Conservation (phyloP, 2,888 invertebrate species). For the Thysanoteuthis rhombus region DNA sequence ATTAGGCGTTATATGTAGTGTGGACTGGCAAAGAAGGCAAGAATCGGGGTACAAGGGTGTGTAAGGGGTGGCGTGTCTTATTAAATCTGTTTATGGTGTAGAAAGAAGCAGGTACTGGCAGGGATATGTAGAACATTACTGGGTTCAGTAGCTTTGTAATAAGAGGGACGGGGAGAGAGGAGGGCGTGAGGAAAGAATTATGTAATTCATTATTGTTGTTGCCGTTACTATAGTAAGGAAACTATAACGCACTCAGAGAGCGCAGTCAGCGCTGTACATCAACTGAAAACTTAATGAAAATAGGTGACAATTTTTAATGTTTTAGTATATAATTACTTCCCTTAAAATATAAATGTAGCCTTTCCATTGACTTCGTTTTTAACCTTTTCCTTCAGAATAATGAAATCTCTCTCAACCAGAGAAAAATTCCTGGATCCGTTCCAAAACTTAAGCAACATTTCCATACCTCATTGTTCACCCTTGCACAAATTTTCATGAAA, state of each 20-base stretch:
- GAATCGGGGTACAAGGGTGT: neutral
- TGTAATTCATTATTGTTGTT: neutral
- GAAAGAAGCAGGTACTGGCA: neutral
- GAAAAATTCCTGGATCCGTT: too few relatives aligned
- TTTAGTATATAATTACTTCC: too few relatives aligned
- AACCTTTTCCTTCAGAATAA: too few relatives aligned
- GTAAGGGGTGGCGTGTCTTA: neutral
- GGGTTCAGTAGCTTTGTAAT: neutral
- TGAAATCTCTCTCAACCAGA: too few relatives aligned
- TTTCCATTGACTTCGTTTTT: too few relatives aligned
- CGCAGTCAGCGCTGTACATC: too few relatives aligned
- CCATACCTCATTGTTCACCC: too few relatives aligned
- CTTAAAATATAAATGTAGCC: too few relatives aligned
- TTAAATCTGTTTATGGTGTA: conserved; percentile 12
- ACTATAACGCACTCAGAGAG: neutral
- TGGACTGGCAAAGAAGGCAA: neutral
- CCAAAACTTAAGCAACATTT: too few relatives aligned
- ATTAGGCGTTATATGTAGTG: neutral
- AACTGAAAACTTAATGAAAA: too few relatives aligned
- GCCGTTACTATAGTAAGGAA: neutral
- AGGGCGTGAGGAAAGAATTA: neutral
- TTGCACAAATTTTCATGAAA: too few relatives aligned
- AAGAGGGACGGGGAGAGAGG: neutral
- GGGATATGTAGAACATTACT: conserved; percentile 12
- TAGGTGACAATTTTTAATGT: too few relatives aligned